These are phyloP conservation scores for Bombus waltoni DNA, from an alignment of 1,140 invertebrate species.

Conservation along the genomic window DNA sequence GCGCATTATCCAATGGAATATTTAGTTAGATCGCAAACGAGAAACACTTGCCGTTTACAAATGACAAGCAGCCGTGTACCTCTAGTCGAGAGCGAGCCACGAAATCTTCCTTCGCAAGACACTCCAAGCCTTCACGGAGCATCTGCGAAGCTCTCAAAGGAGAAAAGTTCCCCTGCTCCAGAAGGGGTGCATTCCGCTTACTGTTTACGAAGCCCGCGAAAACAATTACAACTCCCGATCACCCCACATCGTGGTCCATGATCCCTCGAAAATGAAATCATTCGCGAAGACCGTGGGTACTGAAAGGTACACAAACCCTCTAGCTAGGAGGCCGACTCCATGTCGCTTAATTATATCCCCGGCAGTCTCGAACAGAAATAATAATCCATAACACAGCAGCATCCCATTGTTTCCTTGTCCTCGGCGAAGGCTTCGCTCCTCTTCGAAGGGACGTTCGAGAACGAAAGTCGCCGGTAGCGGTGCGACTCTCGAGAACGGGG, in stretches of 20 bases:
- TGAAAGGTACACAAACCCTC: constrained; percentile 14
- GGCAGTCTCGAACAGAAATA: constrained; percentile 43
- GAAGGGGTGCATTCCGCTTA: background rate
- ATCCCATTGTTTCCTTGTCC: constrained; percentile 29
- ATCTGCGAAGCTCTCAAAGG: constrained; percentile 6
- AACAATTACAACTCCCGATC: constrained; percentile 30
- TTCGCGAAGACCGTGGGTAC: background rate
- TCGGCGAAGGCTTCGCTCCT: constrained; percentile 1
- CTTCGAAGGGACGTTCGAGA: constrained; percentile 60
- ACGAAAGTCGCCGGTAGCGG: constrained; percentile 18
- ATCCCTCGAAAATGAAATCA: constrained; percentile 39
- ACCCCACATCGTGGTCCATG: background rate
- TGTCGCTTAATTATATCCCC: constrained; percentile 56
- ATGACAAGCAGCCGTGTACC: too few species aligned
- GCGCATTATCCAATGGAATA: background rate
- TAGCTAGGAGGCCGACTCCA: background rate
- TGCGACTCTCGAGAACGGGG: constrained; percentile 50
- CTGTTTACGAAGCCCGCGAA: constrained; percentile 40
- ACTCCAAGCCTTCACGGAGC: background rate
- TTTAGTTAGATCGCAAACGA: too few species aligned
- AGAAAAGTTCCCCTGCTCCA: background rate
- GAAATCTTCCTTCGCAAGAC: background rate
- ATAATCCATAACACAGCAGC: constrained; percentile 46
- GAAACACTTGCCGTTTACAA: background rate
- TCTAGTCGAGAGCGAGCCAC: background rate